phyloP scores from a whole-genome alignment of 2,888 invertebrate species.

The Coronaproctus castanopsis region DNA sequence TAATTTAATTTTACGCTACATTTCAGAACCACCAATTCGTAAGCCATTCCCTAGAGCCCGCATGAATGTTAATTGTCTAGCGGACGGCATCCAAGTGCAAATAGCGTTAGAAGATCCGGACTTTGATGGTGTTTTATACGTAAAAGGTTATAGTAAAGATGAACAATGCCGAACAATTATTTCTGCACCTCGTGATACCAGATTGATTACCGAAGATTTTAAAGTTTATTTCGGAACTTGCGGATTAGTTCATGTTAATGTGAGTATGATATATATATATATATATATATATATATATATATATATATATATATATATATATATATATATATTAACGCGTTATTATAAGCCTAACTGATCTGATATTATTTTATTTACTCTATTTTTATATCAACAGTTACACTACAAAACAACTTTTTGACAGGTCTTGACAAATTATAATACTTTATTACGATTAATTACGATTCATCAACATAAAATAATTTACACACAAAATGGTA shows the following conservation, averaged over 20 bases:
- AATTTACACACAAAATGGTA: too few species aligned
- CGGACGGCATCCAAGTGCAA: slow-evolving; percentile 75
- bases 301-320: too few species aligned
- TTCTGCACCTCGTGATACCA: slow-evolving; percentile 46
- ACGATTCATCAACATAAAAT: too few species aligned
- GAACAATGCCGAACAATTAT: slow-evolving; percentile 68
- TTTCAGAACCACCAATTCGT: slow-evolving; percentile 32
- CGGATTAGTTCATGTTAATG: slow-evolving; percentile 74
- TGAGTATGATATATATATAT: slow-evolving; percentile 29
- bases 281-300: too few species aligned
- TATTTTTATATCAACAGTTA: too few species aligned
- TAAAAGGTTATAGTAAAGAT: slow-evolving; percentile 85
- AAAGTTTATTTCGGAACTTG: slow-evolving; percentile 80
- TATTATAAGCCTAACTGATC: too few species aligned
- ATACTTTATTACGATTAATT: too few species aligned
- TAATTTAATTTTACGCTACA: too few species aligned
- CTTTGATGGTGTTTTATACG: slow-evolving; percentile 77
- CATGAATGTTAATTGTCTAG: slow-evolving; percentile 70
- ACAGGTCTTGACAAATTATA: too few species aligned
- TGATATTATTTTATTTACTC: too few species aligned
- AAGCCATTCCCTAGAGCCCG: slow-evolving; percentile 60
- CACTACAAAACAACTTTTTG: too few species aligned
- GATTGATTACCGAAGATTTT: slow-evolving; percentile 50
- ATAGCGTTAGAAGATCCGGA: slow-evolving; percentile 51
- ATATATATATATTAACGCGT: too few species aligned